These are phyloP conservation scores for Myripristis murdjan DNA, from an alignment of 2,797 vertebrate genomes.

Conservation along the genomic window DNA sequence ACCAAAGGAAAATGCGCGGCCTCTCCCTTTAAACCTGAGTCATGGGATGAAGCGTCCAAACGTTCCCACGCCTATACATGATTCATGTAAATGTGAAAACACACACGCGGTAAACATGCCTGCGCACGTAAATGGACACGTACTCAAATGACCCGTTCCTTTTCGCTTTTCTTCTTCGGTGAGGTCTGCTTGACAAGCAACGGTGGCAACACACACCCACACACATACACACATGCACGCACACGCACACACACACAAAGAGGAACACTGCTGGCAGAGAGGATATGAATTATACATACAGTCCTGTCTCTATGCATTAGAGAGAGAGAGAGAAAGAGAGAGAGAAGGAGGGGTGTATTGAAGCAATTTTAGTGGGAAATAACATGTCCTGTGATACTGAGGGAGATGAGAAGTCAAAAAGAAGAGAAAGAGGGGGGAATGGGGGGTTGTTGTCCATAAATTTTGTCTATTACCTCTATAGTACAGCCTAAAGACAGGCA, in stretches of 20 bases:
- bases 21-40: conserved; percentile 46
- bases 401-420: conserved; percentile 11
- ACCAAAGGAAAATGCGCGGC: conserved; percentile 51
- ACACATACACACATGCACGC: background rate
- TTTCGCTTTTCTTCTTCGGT: conserved; percentile 58
- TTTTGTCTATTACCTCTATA: conserved; percentile 42
- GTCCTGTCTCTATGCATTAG: conserved; percentile 91
- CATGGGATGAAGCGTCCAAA: conserved; percentile 36
- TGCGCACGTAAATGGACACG: conserved; percentile 37
- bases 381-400: conserved; percentile 42
- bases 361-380: conserved; percentile 53
- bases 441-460: conserved; percentile 30
- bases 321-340: conserved; percentile 51
- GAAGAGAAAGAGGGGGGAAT: conserved; percentile 1
- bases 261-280: conserved; percentile 84
- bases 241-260: conserved; percentile 54
- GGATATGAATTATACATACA: conserved; percentile 92
- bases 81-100: conserved; percentile 63
- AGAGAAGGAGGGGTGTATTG: conserved; percentile 43
- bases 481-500: conserved; percentile 53
- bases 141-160: conserved; percentile 68
- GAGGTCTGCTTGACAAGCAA: conserved; percentile 60
- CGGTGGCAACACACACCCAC: conserved; percentile 38
- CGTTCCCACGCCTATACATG: conserved; percentile 75
- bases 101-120: conserved; percentile 39